Conservation (phyloP, 1,140 invertebrate genomes). For the Diachasmimorpha longicaudata region DNA sequence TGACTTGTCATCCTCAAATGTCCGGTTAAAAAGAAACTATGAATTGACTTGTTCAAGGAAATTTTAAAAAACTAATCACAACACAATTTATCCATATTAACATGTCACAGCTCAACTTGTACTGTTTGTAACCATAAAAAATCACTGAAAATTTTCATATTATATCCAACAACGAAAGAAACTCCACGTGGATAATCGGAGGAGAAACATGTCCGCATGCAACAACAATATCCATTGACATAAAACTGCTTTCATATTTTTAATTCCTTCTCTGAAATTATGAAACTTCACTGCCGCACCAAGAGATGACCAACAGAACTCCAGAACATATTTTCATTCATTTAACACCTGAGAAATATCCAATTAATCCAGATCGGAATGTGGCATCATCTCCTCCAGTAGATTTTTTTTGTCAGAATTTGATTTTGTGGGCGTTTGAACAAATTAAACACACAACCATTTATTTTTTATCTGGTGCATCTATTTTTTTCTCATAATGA, state of each 20-base stretch:
- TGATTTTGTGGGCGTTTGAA: constrained; percentile 12
- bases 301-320: background rate
- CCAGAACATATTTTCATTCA: background rate
- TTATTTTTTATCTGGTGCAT: constrained; percentile 26
- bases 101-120: background rate
- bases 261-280: too few relatives aligned
- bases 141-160: background rate
- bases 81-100: background rate
- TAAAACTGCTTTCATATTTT: too few relatives aligned
- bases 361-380: background rate
- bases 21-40: background rate
- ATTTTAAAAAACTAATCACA: background rate
- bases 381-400: background rate
- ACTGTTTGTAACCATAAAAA: background rate
- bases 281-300: constrained; percentile 2
- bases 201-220: background rate
- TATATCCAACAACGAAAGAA: background rate
- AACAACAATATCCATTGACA: background rate
- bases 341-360: background rate
- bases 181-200: background rate
- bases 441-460: constrained; percentile 26
- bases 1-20: background rate
- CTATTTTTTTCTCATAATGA: constrained; percentile 25
- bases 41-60: background rate
- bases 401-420: background rate